Percentiles rank a stretch among this genome's conserved stretches.
Conservation (phyloP, 2,113 vertebrate species). For the Microcebus jonahi region DNA sequence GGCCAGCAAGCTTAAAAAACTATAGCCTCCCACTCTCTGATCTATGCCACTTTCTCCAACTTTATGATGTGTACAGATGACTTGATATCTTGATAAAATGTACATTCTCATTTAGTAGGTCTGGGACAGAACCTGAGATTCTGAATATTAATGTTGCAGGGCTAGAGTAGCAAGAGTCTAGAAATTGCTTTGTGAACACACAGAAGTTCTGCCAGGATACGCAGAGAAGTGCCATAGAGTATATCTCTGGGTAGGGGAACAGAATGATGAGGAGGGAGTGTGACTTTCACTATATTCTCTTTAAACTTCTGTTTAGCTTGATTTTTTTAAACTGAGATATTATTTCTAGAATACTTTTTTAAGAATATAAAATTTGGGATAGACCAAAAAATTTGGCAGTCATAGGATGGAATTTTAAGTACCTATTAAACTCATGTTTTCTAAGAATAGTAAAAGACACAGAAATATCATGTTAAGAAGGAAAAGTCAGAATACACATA, state of each 20-base stretch:
- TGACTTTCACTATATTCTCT: neutral
- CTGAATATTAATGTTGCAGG: neutral
- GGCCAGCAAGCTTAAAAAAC: too few species aligned
- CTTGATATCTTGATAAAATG: neutral
- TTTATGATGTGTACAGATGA: neutral
- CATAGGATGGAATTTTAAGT: neutral
- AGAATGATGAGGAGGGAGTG: too few species aligned
- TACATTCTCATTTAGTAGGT: neutral
- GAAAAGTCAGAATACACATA: neutral
- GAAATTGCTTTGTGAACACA: neutral
- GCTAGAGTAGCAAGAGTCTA: neutral
- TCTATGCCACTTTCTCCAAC: neutral
- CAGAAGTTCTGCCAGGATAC: neutral
- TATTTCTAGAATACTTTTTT: conserved; percentile 40
- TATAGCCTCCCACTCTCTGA: fast-evolving
- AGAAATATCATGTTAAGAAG: neutral
- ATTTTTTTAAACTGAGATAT: conserved; percentile 10
- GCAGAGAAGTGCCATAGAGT: neutral
- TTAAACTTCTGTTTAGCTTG: neutral
- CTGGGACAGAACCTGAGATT: neutral
- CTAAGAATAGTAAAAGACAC: neutral
- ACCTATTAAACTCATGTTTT: neutral
- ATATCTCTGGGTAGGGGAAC: neutral
- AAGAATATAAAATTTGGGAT: neutral
- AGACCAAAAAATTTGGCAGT: conserved; percentile 9